Percentiles rank a stretch among this genome's conserved stretches.
Evolutionary conservation across 2,113 vertebrate genomes (phyloP).

Genomic region (Phycodurus eques): DNA sequence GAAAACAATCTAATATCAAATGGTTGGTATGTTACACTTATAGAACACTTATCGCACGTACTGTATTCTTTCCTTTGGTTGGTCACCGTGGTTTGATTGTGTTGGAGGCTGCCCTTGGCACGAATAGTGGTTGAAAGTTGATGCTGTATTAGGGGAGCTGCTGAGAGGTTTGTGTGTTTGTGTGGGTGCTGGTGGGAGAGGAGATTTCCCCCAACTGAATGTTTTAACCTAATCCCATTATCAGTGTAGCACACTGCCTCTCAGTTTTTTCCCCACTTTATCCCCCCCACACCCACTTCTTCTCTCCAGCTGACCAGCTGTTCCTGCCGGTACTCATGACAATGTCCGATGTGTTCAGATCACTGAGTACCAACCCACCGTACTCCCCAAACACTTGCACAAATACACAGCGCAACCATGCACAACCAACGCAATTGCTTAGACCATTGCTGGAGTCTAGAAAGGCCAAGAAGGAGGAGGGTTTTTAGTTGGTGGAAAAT

Average conservation of each 20-base stretch:
- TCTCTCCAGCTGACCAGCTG: conserved; percentile 95
- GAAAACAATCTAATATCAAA: background rate
- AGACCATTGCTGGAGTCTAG: conserved; percentile 41
- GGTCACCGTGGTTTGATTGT: conserved; percentile 24
- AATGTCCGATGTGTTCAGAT: conserved; percentile 92
- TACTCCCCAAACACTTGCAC: conserved; percentile 19
- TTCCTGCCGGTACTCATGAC: conserved; percentile 88
- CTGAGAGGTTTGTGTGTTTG: conserved; percentile 39
- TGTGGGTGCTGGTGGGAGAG: conserved; percentile 44
- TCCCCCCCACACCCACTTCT: conserved; percentile 74
- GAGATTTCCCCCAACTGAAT: conserved; percentile 65
- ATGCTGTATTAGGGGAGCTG: conserved; percentile 49
- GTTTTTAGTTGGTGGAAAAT: conserved; percentile 73
- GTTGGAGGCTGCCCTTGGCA: conserved; percentile 43
- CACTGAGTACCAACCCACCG: conserved; percentile 71
- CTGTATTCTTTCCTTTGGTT: conserved; percentile 28
- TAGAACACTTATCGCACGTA: background rate
- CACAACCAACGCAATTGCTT: conserved; percentile 56
- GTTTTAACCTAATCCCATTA: conserved; percentile 86
- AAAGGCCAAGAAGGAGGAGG: conserved; percentile 52
- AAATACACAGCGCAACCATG: conserved; percentile 41
- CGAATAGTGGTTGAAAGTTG: conserved; percentile 54
- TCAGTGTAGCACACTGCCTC: conserved; percentile 81
- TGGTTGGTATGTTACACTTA: background rate
- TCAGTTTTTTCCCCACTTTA: conserved; percentile 71